phyloP scores from a whole-genome alignment of 2,888 invertebrate species.

The Mesochorus sp. region DNA sequence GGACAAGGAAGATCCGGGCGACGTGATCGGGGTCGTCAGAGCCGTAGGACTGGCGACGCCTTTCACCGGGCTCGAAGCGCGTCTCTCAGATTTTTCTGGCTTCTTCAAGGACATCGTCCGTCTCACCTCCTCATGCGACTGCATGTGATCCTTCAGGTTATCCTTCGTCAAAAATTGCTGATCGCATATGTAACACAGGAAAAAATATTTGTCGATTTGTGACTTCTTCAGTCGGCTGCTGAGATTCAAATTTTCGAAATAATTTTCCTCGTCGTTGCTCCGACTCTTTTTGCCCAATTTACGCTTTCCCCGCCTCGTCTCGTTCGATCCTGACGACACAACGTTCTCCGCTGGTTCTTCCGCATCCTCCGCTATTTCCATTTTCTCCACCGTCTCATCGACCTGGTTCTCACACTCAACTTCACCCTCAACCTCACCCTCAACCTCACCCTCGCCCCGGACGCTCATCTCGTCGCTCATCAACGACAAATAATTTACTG shows the following conservation, averaged over 20 bases:
- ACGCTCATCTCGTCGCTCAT: constrained; percentile 56
- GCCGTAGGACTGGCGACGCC: not conserved
- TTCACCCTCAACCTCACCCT: constrained; percentile 10
- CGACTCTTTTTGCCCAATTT: constrained; percentile 62
- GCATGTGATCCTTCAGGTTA: constrained; percentile 79
- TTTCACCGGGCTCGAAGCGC: constrained; percentile 41
- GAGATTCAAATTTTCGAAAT: constrained; percentile 79
- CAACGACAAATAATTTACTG: constrained; percentile 59
- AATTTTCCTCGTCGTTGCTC: constrained; percentile 75
- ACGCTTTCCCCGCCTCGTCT: constrained; percentile 73
- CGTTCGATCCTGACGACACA: constrained; percentile 58
- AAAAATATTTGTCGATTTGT: constrained; percentile 73
- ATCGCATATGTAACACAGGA: constrained; percentile 79
- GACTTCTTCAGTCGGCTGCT: constrained; percentile 76
- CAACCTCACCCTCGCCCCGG: not conserved
- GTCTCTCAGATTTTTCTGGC: constrained; percentile 71
- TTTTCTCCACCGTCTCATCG: constrained; percentile 19
- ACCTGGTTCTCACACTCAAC: constrained; percentile 38
- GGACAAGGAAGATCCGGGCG: constrained; percentile 66
- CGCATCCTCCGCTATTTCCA: not conserved
- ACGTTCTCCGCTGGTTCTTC: constrained; percentile 35
- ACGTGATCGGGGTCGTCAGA: constrained; percentile 2
- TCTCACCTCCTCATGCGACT: constrained; percentile 79
- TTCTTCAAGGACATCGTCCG: constrained; percentile 72
- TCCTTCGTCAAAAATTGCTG: constrained; percentile 78